Evolutionary conservation across 2,888 invertebrate genomes (phyloP).

Genomic region (Caenorhabditis doughertyi): DNA sequence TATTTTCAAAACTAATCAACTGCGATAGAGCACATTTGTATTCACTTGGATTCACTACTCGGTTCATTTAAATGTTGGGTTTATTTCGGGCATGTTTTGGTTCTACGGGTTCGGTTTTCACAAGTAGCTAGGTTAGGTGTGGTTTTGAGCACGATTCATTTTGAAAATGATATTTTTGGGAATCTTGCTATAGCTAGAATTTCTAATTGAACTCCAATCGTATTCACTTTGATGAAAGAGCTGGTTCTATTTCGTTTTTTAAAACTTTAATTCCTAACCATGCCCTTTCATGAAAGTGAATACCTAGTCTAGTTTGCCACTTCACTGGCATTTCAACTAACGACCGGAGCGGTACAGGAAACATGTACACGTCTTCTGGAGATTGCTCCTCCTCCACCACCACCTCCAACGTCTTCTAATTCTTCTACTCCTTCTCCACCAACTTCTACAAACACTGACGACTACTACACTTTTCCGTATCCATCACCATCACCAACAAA

Average conservation of each 20-base stretch:
- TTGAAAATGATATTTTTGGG: no score
- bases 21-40: background rate
- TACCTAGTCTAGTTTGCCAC: constrained; percentile 21
- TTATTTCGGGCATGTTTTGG: no score
- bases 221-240: no score
- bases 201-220: no score
- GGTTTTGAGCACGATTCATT: no score
- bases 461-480: constrained; percentile 30
- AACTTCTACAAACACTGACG: constrained; percentile 1
- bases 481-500: constrained; percentile 28
- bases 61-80: no score
- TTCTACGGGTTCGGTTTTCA: no score
- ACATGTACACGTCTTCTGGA: background rate
- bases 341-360: constrained; percentile 31
- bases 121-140: no score
- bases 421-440: background rate
- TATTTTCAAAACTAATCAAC: background rate
- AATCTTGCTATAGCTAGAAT: no score
- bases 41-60: background rate
- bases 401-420: background rate
- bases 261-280: background rate
- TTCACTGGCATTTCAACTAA: constrained; percentile 18
- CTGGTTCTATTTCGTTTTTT: no score
- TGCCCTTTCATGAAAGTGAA: background rate
- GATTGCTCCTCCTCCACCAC: background rate